Evolutionary conservation across 2,113 vertebrate species (phyloP).

Genomic region (Chloebia gouldiae): DNA sequence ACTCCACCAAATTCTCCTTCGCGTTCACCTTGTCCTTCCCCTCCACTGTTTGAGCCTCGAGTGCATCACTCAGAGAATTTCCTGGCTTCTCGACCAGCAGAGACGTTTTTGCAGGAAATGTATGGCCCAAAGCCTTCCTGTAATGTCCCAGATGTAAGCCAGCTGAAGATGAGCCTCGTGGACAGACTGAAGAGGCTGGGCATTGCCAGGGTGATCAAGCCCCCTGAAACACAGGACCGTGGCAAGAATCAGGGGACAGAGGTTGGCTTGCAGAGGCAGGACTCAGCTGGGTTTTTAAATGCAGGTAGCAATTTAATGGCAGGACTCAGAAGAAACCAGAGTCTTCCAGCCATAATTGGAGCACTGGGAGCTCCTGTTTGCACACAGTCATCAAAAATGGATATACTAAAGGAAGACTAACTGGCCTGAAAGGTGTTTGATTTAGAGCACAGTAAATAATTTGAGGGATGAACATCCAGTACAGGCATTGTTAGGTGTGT

Average conservation of each 20-base stretch:
- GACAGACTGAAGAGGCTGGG: slow-evolving; percentile 89
- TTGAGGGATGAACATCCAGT: neutral
- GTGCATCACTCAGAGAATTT: slow-evolving; percentile 84
- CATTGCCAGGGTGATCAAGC: slow-evolving; percentile 81
- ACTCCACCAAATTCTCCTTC: slow-evolving; percentile 83
- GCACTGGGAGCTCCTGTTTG: slow-evolving; percentile 72
- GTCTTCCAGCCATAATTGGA: slow-evolving; percentile 88
- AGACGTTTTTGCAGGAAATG: slow-evolving; percentile 92
- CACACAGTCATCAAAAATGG: slow-evolving; percentile 74
- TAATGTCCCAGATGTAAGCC: slow-evolving; percentile 71
- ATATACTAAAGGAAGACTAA: slow-evolving; percentile 75
- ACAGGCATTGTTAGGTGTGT: neutral
- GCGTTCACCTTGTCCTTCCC: slow-evolving; percentile 75
- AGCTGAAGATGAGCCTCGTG: slow-evolving; percentile 80
- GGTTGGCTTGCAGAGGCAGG: slow-evolving; percentile 64
- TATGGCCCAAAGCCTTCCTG: slow-evolving; percentile 85
- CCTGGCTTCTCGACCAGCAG: slow-evolving; percentile 91
- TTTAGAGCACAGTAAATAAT: neutral
- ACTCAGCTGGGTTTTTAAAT: slow-evolving; percentile 82
- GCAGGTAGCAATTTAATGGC: slow-evolving; percentile 85
- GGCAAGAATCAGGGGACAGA: slow-evolving; percentile 28
- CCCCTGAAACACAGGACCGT: slow-evolving; percentile 43
- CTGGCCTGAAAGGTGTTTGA: neutral
- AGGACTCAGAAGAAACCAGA: slow-evolving; percentile 91
- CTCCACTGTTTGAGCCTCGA: slow-evolving; percentile 75